phyloP scores from a whole-genome alignment of 2,113 vertebrate species.

The Sturnus vulgaris region DNA sequence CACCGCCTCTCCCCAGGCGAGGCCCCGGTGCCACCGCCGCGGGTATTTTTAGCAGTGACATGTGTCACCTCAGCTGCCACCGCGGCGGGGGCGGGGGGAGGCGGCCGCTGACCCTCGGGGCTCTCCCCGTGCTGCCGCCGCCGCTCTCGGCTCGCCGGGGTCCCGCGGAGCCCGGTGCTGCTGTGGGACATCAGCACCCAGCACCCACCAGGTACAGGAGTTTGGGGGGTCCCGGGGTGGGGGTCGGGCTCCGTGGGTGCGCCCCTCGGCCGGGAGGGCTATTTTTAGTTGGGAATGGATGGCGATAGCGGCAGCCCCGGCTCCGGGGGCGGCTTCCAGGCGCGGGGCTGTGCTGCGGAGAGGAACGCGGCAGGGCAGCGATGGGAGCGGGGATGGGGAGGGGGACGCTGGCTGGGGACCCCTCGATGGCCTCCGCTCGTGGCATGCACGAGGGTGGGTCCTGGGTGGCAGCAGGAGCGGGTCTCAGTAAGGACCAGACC shows the following conservation, averaged over 20 bases:
- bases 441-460: background rate
- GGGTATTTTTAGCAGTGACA: conserved; percentile 87
- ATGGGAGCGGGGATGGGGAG: background rate
- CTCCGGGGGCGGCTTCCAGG: background rate
- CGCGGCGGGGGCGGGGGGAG: conserved; percentile 47
- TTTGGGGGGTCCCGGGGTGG: rapidly evolving
- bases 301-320: background rate
- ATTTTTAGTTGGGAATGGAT: conserved; percentile 19
- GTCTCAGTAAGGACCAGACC: background rate
- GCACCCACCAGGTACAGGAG: background rate
- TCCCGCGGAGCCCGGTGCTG: background rate
- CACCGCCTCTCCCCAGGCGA: background rate
- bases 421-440: background rate
- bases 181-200: rapidly evolving
- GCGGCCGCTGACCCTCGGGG: background rate
- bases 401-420: rapidly evolving
- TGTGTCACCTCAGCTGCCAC: conserved; percentile 79
- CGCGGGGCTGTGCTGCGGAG: background rate
- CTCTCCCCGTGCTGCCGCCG: background rate
- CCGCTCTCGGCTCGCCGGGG: background rate
- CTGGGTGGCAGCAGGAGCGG: background rate
- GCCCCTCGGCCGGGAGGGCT: background rate
- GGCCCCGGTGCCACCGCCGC: conserved; percentile 5
- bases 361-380: rapidly evolving
- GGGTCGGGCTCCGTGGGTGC: background rate